Percentiles rank a stretch among this genome's conserved stretches.
Conservation (phyloP, 2,888 invertebrate species). For the Protophormia terraenovae region DNA sequence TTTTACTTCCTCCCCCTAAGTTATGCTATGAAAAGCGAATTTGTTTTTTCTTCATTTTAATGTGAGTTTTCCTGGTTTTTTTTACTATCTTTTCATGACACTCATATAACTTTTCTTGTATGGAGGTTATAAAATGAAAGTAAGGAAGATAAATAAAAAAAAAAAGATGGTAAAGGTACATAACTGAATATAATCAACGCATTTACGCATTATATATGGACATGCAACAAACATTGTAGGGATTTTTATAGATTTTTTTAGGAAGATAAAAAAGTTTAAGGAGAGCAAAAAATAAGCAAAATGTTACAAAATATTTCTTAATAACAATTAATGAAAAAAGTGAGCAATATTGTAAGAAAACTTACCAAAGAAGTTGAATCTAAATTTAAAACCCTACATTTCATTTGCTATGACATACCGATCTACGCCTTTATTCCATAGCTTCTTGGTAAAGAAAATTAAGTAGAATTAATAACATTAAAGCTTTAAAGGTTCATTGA, state of each 20-base stretch:
- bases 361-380: no score
- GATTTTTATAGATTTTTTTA: neutral
- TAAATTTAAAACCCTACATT: no score
- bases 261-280: neutral
- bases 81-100: slow-evolving; percentile 62
- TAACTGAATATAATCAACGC: slow-evolving; percentile 37
- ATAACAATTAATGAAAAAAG: no score
- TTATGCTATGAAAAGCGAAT: neutral
- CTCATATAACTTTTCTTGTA: slow-evolving; percentile 34
- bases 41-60: neutral
- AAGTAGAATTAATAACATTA: no score
- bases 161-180: neutral
- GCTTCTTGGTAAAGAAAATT: no score
- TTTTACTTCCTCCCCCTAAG: neutral
- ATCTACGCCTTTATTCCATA: no score
- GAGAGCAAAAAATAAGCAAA: neutral
- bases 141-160: neutral
- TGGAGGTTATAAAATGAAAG: no score
- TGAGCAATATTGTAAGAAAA: no score
- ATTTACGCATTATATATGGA: slow-evolving; percentile 47
- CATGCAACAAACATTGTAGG: neutral
- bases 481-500: no score
- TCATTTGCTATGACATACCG: no score
- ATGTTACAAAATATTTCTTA: no score
- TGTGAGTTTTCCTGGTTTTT: slow-evolving; percentile 35